Percentiles rank a stretch among this genome's conserved stretches.
Conservation (phyloP, 2,797 vertebrate genomes). For the Picus viridis region DNA sequence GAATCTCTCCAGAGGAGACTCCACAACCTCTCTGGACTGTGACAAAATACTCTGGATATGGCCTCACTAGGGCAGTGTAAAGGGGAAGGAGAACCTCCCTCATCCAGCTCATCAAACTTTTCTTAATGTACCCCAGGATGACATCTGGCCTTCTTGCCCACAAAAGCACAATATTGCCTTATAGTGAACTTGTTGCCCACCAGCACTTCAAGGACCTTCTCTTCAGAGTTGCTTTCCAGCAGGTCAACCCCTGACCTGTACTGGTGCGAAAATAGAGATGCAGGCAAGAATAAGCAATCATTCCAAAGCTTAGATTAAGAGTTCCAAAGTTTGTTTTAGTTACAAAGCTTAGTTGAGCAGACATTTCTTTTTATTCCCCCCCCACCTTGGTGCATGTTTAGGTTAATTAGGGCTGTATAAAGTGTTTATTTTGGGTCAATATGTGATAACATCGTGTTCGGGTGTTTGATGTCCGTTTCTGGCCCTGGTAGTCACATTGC, state of each 20-base stretch:
- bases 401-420: not conserved
- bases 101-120: too few species aligned
- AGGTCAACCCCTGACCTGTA: not conserved
- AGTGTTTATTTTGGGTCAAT: not conserved
- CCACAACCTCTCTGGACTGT: too few species aligned
- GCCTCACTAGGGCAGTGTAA: too few species aligned
- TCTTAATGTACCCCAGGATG: too few species aligned
- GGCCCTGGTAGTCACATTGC: not conserved
- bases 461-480: not conserved
- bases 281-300: conserved; percentile 38
- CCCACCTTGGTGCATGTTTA: not conserved
- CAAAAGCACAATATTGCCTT: too few species aligned
- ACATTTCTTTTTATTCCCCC: not conserved
- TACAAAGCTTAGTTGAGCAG: not conserved
- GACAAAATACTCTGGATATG: too few species aligned
- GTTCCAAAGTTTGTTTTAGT: not conserved
- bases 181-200: not conserved
- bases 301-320: not conserved
- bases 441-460: not conserved
- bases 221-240: not conserved
- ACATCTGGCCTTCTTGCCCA: too few species aligned
- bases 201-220: not conserved
- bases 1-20: too few species aligned
- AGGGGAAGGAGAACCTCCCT: too few species aligned
- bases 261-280: not conserved